A percentile compares a stretch with the other conserved stretches of the same genome.
These are phyloP conservation scores for Pissodes strobi DNA, from an alignment of 1,140 invertebrate species.

Conservation along the genomic window DNA sequence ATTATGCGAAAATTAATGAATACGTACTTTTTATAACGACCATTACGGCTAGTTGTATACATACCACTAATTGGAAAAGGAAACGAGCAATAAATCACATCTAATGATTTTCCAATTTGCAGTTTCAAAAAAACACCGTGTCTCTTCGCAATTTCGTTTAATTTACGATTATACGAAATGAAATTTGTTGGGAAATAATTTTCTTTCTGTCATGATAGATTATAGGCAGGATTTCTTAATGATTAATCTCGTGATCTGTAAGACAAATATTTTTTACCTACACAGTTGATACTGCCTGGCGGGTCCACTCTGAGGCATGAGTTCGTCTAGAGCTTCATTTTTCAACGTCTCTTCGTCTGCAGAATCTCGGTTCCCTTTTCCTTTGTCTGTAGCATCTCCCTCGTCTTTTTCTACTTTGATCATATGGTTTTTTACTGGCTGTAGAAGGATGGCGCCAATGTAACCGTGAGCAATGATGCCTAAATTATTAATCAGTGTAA, in stretches of 20 bases:
- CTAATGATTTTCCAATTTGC: too few relatives aligned
- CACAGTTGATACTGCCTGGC: conserved; percentile 10
- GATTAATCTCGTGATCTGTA: neutral
- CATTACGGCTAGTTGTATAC: too few relatives aligned
- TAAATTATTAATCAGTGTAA: neutral
- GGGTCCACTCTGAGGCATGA: neutral
- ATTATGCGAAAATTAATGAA: too few relatives aligned
- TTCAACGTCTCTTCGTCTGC: conserved; percentile 36
- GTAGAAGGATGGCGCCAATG: conserved; percentile 55
- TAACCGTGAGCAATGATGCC: conserved; percentile 29
- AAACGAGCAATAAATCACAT: too few relatives aligned
- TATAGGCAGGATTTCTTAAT: neutral
- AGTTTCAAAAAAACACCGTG: too few relatives aligned
- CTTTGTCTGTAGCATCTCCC: conserved; percentile 6
- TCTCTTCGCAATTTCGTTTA: too few relatives aligned
- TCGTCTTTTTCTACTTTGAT: conserved; percentile 35
- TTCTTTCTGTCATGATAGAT: too few relatives aligned
- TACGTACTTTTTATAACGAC: too few relatives aligned
- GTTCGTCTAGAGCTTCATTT: conserved; percentile 40
- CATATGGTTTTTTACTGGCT: conserved; percentile 62
- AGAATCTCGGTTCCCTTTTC: neutral
- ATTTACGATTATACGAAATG: too few relatives aligned
- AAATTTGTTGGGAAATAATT: too few relatives aligned
- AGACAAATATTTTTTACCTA: conserved; percentile 10
- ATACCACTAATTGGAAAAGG: too few relatives aligned